A percentile compares a stretch with the other conserved stretches of the same genome.
Evolutionary conservation across 92 coral and sea anemone genomes (phyloP).

Genomic region (Phymanthus crucifer): DNA sequence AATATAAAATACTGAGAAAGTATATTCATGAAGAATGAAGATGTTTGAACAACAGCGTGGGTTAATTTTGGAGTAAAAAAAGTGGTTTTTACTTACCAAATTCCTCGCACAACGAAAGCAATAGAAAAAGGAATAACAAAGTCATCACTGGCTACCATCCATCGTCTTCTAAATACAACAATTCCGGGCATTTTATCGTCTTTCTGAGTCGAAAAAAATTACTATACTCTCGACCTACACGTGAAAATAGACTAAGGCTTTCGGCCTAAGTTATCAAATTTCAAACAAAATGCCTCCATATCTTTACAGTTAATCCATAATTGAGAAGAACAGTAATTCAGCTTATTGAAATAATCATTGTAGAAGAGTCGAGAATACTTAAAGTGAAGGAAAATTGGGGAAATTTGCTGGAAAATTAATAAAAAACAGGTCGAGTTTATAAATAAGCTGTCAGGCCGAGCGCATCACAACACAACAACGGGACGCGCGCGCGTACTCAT

Average conservation of each 20-base stretch:
- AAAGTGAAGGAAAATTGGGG: not conserved
- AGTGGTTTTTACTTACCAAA: conserved; percentile 72
- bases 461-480: conserved; percentile 17
- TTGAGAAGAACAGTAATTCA: conserved; percentile 21
- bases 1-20: not conserved
- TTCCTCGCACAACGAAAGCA: conserved; percentile 82
- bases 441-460: conserved; percentile 16
- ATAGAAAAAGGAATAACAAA: conserved; percentile 95
- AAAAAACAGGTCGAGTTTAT: not conserved
- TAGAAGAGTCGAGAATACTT: not conserved
- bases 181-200: conserved; percentile 86
- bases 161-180: conserved; percentile 90
- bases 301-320: conserved; percentile 22
- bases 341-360: conserved; percentile 12
- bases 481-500: conserved; percentile 25
- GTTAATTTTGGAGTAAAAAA: not conserved
- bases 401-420: conserved; percentile 14
- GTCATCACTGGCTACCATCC: conserved; percentile 99
- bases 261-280: not conserved
- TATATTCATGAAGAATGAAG: not conserved
- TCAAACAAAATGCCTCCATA: not conserved
- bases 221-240: not conserved
- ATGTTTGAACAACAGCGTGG: not conserved
- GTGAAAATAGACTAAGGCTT: not conserved
- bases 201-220: not conserved